These are phyloP conservation scores for Chaetophractus vellerosus DNA, from an alignment of 2,797 vertebrate species.

Conservation along the genomic window DNA sequence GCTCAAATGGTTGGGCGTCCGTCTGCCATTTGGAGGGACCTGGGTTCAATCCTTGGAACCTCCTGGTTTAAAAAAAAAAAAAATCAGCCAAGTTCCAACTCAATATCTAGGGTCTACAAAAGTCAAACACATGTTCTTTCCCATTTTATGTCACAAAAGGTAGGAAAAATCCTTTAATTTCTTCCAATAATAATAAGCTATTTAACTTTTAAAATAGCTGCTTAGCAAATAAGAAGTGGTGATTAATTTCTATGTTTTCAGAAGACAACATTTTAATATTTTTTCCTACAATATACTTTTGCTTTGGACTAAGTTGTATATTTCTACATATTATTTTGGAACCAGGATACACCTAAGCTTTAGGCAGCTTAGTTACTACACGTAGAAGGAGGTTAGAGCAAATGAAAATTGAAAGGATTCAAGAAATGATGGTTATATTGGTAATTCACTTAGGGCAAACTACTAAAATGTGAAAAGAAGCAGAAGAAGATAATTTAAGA, in stretches of 20 bases:
- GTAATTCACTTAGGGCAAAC: not conserved
- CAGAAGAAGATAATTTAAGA: conserved; percentile 50
- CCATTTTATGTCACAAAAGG: conserved; percentile 9
- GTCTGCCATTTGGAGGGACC: too few species aligned
- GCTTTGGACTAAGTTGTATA: not conserved
- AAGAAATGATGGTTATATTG: conserved; percentile 25
- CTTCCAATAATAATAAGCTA: not conserved
- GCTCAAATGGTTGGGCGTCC: too few species aligned
- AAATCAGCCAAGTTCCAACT: not conserved
- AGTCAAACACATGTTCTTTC: not conserved
- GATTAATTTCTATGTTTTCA: conserved; percentile 49
- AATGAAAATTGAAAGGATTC: conserved; percentile 54
- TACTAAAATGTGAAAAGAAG: conserved; percentile 18
- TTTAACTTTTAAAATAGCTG: not conserved
- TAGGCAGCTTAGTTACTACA: conserved; percentile 5
- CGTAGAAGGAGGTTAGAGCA: not conserved
- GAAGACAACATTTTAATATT: not conserved
- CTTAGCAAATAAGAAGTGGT: conserved; percentile 32
- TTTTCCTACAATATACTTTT: conserved; percentile 5
- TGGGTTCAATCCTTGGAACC: too few species aligned
- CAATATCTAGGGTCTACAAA: not conserved
- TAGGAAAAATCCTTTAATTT: conserved; percentile 37
- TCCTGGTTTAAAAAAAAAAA: too few species aligned
- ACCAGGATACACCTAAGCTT: conserved; percentile 32
- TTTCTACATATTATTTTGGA: conserved; percentile 35